Evolutionary conservation across 2,797 vertebrate species (phyloP), one percentile per base, ranked within the genome.

Genomic region (Pipistrellus pygmaeus): DNA sequence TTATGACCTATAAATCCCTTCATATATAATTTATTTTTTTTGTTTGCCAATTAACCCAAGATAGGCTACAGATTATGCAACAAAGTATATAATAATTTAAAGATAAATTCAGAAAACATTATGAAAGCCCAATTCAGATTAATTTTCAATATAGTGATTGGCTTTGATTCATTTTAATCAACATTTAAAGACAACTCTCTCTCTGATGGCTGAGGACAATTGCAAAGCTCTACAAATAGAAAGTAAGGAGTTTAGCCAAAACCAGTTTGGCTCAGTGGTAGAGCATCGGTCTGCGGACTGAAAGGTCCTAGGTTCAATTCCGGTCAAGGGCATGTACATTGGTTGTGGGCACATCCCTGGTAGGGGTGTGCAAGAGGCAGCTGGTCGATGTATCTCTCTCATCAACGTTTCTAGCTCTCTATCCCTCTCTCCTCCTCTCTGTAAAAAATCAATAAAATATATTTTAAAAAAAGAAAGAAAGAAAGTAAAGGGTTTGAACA

Each of bases 1-100:
- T 71, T 92, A 81, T 92, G 88, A 93, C 88, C 12, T 68, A 13
- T 84, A 82, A 85, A 64, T 64, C 62, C 6, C 14, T 93, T 68
- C 15, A 87, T 60, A 64, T 60, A n/a, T 85, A 14, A 75, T 35
- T 90, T 88, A 46, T 60, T 44, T 78, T 7, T 77, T 88, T 77
- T 89, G 41, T 75, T 88, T 92, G 11, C 44, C 38, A 62, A 5
- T 75, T 91, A 85, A n/a, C 11, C n/a, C 21, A 88, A 77, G 27
- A 88, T 68, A 27, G 23, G 11, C 25, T 88, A 38, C 85, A 94
- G 30, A 87, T 62, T 83, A 85, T 75, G 25, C 23, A 75, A 55
- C 13, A 71, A 83, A 95, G 13, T 5, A 27, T 72, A 30, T 78
- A 60, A 85, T 60, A 95, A 83, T 66, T 85, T 78, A 78, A 69